Base-by-base conservation (phyloP, 2,888 invertebrate species). In the Heliconius ethilla region DNA sequence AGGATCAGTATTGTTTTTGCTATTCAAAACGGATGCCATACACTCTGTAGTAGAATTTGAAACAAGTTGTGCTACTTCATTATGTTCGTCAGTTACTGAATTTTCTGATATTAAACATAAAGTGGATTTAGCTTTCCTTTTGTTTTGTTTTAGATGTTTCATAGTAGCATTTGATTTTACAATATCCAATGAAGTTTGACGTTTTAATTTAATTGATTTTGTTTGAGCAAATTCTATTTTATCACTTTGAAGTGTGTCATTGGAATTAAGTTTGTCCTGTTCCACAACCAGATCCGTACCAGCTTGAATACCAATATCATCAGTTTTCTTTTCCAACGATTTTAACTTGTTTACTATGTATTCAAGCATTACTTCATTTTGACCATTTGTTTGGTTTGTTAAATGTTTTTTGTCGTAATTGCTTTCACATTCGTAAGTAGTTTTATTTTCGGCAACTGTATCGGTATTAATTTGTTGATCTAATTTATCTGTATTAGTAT, bases 241-340 rank as follows among this genome's bases (percentile, higher is more conserved):
- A 59, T 55, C 37, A 37, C 27, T 59, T 74, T 29, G 9, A 40
- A 27, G 22, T 7, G n/a, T n/a, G 13, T 59, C 15, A 45, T 45
- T 29, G 27, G 27, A 29, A 33, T 67, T 22, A 67, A 9, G 29
- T 55, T 22, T 67, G 27, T 40, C 15, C 1, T 73, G 13, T 55
- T 22, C 18, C 13, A n/a, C 10, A 18, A 45, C n/a, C 13, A 67
- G 13, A 25, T 51, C 67, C 25, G 27, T 66, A 62, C 55, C 33
- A 3, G 75, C 73, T 70, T 79, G 81, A 45, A 79, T 55, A 6
- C 62, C 66, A 18, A 70, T 29, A 75, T 78, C 76, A 33, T 69
- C 66, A 51, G 63, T 75, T 72, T 40, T 74, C 55, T 78, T 79
- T 62, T 75, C 27, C 3, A 22, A 25, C 25, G 25, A 40, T 67